A percentile compares a stretch with the other conserved stretches of the same genome.
phyloP scores from a whole-genome alignment of 2,888 invertebrate species.

The Myopa tessellatipennis region DNA sequence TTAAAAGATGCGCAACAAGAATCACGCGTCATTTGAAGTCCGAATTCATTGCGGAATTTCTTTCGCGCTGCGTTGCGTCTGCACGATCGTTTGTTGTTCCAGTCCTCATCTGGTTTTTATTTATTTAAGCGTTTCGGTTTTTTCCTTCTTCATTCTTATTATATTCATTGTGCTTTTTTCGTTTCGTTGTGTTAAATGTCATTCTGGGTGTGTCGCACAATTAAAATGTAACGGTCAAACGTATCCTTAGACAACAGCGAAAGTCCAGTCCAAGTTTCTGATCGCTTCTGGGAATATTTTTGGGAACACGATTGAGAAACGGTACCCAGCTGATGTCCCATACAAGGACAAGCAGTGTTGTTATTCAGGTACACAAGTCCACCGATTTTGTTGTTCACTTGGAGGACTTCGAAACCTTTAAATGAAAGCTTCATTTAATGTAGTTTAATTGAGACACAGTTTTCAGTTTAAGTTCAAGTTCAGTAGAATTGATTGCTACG shows the following conservation, averaged over 20 bases:
- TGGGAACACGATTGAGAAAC: neutral
- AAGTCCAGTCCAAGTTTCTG: too few species aligned
- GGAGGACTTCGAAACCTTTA: too few species aligned
- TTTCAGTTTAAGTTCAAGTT: too few species aligned
- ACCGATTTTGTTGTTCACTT: too few species aligned
- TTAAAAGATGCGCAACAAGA: conserved; percentile 35
- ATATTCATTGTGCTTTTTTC: too few species aligned
- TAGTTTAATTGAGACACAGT: too few species aligned
- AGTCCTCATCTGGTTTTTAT: neutral
- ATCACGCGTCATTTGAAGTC: conserved; percentile 7
- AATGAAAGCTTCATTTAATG: too few species aligned
- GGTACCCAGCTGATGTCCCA: neutral
- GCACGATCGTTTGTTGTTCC: neutral
- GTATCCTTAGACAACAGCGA: too few species aligned
- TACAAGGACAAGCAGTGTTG: neutral
- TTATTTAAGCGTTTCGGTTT: neutral
- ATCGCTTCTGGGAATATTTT: neutral
- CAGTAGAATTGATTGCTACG: too few species aligned
- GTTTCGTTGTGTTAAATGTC: neutral
- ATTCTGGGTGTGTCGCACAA: neutral
- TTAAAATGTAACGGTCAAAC: conserved; percentile 1
- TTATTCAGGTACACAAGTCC: neutral
- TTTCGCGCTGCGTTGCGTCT: neutral
- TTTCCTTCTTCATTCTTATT: neutral
- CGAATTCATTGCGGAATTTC: neutral